Percentiles rank a stretch among this genome's conserved stretches.
Evolutionary conservation across 1,140 invertebrate genomes (phyloP).

Genomic region (Aricia agestis): DNA sequence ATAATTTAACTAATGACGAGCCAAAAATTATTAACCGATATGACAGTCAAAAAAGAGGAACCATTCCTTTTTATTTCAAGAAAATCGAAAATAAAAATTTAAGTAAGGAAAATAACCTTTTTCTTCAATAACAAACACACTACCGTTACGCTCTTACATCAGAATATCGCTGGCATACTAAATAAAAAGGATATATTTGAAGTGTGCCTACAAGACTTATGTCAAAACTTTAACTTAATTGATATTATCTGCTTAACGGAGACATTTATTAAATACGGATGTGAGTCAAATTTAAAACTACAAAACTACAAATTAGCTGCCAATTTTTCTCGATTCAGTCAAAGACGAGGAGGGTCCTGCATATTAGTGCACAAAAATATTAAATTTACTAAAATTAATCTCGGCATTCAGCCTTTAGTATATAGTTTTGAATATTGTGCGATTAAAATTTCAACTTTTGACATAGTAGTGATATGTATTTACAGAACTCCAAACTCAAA

Average conservation of each 20-base stretch:
- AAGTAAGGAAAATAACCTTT: no score
- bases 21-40: no score
- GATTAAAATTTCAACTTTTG: background rate
- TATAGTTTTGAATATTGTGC: constrained; percentile 4
- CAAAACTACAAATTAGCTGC: background rate
- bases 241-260: background rate
- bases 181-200: constrained; percentile 1
- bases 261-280: background rate
- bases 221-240: background rate
- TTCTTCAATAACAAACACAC: no score
- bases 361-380: background rate
- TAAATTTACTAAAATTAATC: background rate
- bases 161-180: constrained; percentile 1
- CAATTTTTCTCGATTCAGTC: background rate
- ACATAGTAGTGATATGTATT: background rate
- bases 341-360: constrained; percentile 3
- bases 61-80: no score
- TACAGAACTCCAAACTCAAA: constrained; percentile 1
- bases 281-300: background rate
- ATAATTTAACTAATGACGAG: no score
- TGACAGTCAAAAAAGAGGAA: no score
- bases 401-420: background rate
- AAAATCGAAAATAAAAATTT: no score
- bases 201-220: background rate
- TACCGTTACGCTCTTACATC: background rate